Evolutionary conservation across 1,140 invertebrate species (phyloP), one percentile per base, ranked within the genome.

Genomic region (Copidosoma floridanum): DNA sequence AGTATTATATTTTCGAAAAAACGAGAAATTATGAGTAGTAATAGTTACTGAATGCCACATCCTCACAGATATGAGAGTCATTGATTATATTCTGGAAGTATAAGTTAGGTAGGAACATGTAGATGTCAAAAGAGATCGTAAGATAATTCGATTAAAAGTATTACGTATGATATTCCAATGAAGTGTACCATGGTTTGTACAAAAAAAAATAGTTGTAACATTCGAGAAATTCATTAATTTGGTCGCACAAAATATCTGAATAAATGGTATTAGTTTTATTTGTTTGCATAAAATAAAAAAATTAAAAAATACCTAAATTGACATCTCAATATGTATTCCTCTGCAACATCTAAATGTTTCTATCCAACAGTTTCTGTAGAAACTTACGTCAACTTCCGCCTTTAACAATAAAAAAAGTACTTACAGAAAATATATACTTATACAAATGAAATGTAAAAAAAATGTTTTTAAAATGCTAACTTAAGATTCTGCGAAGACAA

Each of bases 341-440:
- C 26, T 11, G 20, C 20, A 48, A 46, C 27, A 27, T 51, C 38
- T 32, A 16, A 16, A 51, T 27, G 24, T 61, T 55, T 55, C 44
- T 61, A 48, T 48, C 24, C n/a, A 50, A 47, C 20, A 40, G 37
- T 40, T 14, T 41, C n/a, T 24, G 23, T 37, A 56, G 46, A 46
- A 24, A 61, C 52, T 46, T 55, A 40, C 29, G 32, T 38, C 20
- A 48, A 55, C 27, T 55, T 50, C 14, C 51, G 59, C 38, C 59
- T 61, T 56, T 50, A 20, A 27, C 27, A 47, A 53, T 21, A 35
- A 26, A 26, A 26, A 43, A 55, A 24, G 52, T 61, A 61, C 52
- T 56, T 55, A 61, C n/a, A 14, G 8, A 46, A 46, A 54, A n/a
- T n/a, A n/a, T n/a, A n/a, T n/a, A n/a, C n/a, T n/a, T n/a, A n/a